Conservation (phyloP, 1,140 invertebrate genomes). For the Magallana ariakensis region DNA sequence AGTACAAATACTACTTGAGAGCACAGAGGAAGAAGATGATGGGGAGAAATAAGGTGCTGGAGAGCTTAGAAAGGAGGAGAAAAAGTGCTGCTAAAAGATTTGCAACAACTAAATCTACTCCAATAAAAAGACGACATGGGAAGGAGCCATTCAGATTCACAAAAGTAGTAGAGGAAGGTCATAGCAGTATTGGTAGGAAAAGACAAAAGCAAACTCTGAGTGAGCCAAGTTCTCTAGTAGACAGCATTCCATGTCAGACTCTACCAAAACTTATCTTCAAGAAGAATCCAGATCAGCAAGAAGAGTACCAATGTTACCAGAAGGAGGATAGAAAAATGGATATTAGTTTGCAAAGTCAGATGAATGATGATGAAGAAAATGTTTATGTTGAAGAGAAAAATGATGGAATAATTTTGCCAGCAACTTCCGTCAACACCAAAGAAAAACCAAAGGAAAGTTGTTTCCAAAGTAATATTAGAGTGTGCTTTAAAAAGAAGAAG, state of each 20-base stretch:
- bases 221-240: not conserved
- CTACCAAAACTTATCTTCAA: conserved; percentile 23
- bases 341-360: not conserved
- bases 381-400: not conserved
- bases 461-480: conserved; percentile 7
- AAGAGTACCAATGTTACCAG: conserved; percentile 1
- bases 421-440: not conserved
- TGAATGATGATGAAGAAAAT: not conserved
- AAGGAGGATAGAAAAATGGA: not conserved
- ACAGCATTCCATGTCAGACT: not conserved
- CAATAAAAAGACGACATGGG: not conserved
- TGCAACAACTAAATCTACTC: not conserved
- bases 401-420: not conserved
- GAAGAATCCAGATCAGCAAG: conserved; percentile 15
- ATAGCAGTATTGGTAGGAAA: not conserved
- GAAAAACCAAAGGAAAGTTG: not conserved
- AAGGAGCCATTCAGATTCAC: conserved; percentile 16
- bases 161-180: not conserved
- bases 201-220: not conserved
- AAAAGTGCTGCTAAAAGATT: conserved; percentile 27
- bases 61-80: conserved; percentile 28
- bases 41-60: conserved; percentile 10
- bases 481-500: conserved; percentile 25
- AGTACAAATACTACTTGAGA: conserved; percentile 22
- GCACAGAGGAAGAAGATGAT: conserved; percentile 13